Evolutionary conservation across 2,888 invertebrate species (phyloP), one percentile per base, ranked within the genome.

Genomic region (Torymus tubicola): DNA sequence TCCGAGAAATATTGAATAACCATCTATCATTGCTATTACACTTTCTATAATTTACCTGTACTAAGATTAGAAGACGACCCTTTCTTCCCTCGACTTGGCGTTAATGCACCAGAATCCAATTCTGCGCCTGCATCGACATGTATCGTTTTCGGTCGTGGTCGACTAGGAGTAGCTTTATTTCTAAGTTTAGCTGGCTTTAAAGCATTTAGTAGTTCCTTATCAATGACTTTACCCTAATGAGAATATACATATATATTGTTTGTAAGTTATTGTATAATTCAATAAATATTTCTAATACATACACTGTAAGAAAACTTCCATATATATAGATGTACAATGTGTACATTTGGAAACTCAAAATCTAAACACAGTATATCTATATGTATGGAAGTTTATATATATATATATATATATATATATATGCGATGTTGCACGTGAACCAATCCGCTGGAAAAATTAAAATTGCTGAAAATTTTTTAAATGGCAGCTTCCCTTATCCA

Each of bases 111-210:
- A 88, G 96, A 96, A 82, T 96, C 95, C 85, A 95, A 93, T 87
- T 96, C 96, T 71, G 95, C 93, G 74, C 95, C 95, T 87, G 95
- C 94, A 90, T 97, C 97, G 83, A 97, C 96, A 89, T 97, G 97
- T 83, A 97, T 97, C 63, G 97, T 97, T 92, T 97, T 97, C 70
- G 97, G 97, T 52, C 97, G 92, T 63, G 96, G 96, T 83, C 96
- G 93, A 78, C 91, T 89, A 24, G 93, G 92, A 70, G 87, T 82
- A 71, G 93, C 92, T 90, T 94, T 95, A 82, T 93, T 92, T 85
- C 95, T 92, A 91, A 95, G 92, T 88, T 94, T 95, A 31, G 92
- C 92, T 83, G 92, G 93, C 87, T 94, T 94, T 85, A 94, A 91
- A 55, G 93, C 91, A 84, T 93, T 92, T 84, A 93, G 91, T 81